Base-by-base conservation (phyloP, 2,888 invertebrate genomes). In the Tenthredo notha region DNA sequence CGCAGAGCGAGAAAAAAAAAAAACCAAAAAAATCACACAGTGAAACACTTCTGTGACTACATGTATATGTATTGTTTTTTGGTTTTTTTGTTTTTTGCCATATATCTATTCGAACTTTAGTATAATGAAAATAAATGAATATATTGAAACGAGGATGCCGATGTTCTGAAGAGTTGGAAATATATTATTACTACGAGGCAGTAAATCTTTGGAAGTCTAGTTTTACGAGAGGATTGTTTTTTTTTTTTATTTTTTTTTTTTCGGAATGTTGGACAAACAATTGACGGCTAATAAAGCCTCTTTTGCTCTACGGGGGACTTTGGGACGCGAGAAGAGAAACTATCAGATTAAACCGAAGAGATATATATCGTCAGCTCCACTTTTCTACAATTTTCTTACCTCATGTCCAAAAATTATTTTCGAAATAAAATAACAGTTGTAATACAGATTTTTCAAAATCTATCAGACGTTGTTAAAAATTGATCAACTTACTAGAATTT, bases 261-360 rank as follows among this genome's bases (percentile, higher is more conserved):
- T 87, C 91, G 91, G 92, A 92, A 93, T 93, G 92, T 93, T 92
- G 92, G 91, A 93, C 93, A 93, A 93, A 93, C 93, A 92, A 93
- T 93, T 92, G 92, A 92, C 91, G 92, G 92, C 91, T 93, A 93
- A 93, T 93, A 93, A 93, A 93, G 92, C 90, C 90, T 87, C 90
- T 88, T 90, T 88, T 87, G 88, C 92, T 86, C 92, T 85, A 88
- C 92, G 90, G 92, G 92, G 92, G 92, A 91, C 91, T 91, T 90
- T 91, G 91, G 92, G 91, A 92, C 92, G 91, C 91, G 86, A 33
- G 33, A 67, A 29, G 33, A 61, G 61, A 61, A 61, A 25, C 67
- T 67, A 33, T 67, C 18, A 67, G 67, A 67, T 67, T 15, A 33
- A 33, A 67, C 29, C 67, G 33, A 33, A 18, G 7, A 33, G 67